phyloP scores from a whole-genome alignment of 2,113 vertebrate species.

The Vanacampus margaritifer region DNA sequence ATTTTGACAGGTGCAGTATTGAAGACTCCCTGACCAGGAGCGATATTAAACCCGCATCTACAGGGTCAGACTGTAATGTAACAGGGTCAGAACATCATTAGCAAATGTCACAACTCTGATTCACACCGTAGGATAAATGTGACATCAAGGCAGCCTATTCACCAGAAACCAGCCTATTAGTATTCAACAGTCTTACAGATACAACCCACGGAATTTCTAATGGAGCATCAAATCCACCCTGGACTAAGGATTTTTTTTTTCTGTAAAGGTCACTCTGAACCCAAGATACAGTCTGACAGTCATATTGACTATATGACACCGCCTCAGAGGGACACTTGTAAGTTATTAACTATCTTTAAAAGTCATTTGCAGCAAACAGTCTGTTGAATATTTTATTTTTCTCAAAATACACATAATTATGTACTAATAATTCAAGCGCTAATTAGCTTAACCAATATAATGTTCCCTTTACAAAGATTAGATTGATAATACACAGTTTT shows the following conservation, averaged over 20 bases:
- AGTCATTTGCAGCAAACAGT: not conserved
- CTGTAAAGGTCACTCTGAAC: not conserved
- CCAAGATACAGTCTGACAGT: not conserved
- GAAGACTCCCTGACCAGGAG: not conserved
- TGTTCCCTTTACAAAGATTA: not conserved
- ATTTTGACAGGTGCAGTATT: conserved; percentile 6
- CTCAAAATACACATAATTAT: not conserved
- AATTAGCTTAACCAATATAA: not conserved
- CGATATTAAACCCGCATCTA: conserved; percentile 3
- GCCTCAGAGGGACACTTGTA: not conserved
- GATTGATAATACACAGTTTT: no score
- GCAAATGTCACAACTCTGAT: conserved; percentile 18
- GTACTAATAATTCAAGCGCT: not conserved
- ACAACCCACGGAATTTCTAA: not conserved
- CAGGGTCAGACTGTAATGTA: not conserved
- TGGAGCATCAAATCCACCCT: not conserved
- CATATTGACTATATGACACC: conserved; percentile 3
- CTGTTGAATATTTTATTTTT: not conserved
- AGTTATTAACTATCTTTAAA: not conserved
- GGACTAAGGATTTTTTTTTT: not conserved
- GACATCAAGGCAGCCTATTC: not conserved
- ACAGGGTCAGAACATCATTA: conserved; percentile 5
- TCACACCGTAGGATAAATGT: conserved; percentile 2
- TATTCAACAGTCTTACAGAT: not conserved
- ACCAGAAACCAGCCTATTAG: not conserved